Conservation (phyloP, 2,888 invertebrate genomes). For the Marronus borbonicus region DNA sequence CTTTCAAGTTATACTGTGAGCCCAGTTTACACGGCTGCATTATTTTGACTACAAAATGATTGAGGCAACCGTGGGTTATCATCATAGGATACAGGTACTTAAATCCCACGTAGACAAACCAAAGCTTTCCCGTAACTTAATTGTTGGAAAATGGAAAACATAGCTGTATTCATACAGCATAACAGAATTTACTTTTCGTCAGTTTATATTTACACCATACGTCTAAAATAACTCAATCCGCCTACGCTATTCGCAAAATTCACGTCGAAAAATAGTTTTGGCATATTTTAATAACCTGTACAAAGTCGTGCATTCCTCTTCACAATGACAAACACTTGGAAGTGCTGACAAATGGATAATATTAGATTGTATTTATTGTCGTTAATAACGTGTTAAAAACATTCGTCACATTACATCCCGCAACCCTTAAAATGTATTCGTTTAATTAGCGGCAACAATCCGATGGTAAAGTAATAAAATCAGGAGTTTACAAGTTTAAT, state of each 20-base stretch:
- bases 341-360: slow-evolving; percentile 3
- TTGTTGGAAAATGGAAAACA: too few relatives aligned
- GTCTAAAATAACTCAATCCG: slow-evolving; percentile 43
- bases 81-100: too few relatives aligned
- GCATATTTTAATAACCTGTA: slow-evolving; percentile 47
- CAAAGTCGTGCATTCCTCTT: slow-evolving; percentile 32
- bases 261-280: slow-evolving; percentile 49
- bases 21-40: too few relatives aligned
- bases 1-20: too few relatives aligned
- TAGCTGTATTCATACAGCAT: background rate
- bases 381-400: background rate
- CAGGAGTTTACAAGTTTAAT: slow-evolving; percentile 18
- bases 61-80: too few relatives aligned
- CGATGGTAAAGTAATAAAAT: slow-evolving; percentile 8
- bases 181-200: slow-evolving; percentile 43
- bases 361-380: background rate
- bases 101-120: too few relatives aligned
- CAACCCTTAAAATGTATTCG: slow-evolving; percentile 12
- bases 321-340: background rate
- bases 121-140: too few relatives aligned
- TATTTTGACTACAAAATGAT: too few relatives aligned
- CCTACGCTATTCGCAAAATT: slow-evolving; percentile 45
- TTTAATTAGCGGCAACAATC: slow-evolving; percentile 15
- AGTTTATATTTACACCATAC: slow-evolving; percentile 43
- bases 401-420: background rate